Evolutionary conservation across 2,888 invertebrate genomes (phyloP).

Genomic region (Anaspis maculata): DNA sequence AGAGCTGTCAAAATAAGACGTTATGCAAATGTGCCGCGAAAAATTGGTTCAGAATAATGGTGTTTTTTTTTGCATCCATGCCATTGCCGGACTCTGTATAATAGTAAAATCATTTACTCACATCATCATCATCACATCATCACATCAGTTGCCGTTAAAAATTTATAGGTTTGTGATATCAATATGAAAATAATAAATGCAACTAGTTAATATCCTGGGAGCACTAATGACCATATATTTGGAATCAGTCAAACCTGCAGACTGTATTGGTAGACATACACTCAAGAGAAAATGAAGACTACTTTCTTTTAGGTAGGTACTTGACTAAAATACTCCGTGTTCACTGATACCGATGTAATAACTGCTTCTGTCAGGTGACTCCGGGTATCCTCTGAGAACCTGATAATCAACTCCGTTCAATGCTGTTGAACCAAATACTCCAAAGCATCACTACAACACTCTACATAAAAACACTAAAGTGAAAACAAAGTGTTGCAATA

Average conservation of each 20-base stretch:
- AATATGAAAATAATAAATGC: constrained; percentile 14
- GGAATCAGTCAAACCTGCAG: constrained; percentile 6
- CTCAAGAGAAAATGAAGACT: constrained; percentile 1
- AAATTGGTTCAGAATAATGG: too few species aligned
- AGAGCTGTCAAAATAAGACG: too few species aligned
- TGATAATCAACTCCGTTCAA: constrained; percentile 5
- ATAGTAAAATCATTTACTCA: too few species aligned
- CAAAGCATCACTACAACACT: constrained; percentile 3
- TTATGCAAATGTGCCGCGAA: too few species aligned
- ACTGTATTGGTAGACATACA: constrained; percentile 2
- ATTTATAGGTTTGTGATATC: constrained; percentile 13
- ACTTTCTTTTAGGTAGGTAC: constrained; percentile 1
- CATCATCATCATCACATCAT: too few species aligned
- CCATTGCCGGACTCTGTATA: too few species aligned
- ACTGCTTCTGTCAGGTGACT: constrained; percentile 7
- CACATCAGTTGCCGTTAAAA: too few species aligned
- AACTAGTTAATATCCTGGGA: constrained; percentile 15
- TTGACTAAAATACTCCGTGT: neutral
- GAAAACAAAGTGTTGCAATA: constrained; percentile 8
- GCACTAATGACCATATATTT: constrained; percentile 15
- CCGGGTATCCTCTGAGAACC: constrained; percentile 7
- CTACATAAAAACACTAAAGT: constrained; percentile 1
- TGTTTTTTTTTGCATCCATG: too few species aligned
- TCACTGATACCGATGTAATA: neutral
- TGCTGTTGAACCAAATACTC: constrained; percentile 1